Evolutionary conservation across 2,113 vertebrate species (phyloP).

Genomic region (Myrmecophaga tridactyla): DNA sequence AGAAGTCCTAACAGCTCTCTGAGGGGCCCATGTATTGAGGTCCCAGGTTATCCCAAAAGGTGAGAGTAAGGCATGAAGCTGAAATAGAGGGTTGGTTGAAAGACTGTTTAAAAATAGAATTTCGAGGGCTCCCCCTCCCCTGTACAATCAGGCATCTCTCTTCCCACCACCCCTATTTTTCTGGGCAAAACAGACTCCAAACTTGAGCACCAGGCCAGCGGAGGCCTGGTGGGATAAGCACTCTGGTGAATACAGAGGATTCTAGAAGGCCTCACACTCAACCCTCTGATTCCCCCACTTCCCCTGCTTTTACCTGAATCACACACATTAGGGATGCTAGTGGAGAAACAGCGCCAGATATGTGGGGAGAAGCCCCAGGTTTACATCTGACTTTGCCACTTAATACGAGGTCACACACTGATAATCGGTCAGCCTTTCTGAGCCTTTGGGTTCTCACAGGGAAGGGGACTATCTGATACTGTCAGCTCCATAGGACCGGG

Average conservation of each 20-base stretch:
- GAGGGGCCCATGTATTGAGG: neutral
- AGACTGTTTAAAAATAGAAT: neutral
- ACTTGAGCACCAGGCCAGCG: neutral
- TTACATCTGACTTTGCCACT: neutral
- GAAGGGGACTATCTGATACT: neutral
- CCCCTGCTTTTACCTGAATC: neutral
- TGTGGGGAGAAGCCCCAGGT: neutral
- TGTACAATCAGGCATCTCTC: accelerated
- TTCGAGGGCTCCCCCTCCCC: neutral
- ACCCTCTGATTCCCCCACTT: neutral
- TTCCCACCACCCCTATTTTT: neutral
- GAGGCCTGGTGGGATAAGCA: neutral
- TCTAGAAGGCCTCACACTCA: neutral
- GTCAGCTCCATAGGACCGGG: accelerated
- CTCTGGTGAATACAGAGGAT: neutral
- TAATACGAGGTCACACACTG: neutral
- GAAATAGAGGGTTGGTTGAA: neutral
- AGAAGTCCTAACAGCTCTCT: neutral
- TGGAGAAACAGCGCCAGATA: neutral
- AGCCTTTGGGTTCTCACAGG: neutral
- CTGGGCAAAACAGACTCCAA: neutral
- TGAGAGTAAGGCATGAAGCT: neutral
- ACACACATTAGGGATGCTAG: neutral
- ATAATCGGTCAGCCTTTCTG: neutral
- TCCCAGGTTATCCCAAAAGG: neutral